Evolutionary conservation across 2,797 vertebrate species (phyloP).

Genomic region (Acestrorhynchus altus): DNA sequence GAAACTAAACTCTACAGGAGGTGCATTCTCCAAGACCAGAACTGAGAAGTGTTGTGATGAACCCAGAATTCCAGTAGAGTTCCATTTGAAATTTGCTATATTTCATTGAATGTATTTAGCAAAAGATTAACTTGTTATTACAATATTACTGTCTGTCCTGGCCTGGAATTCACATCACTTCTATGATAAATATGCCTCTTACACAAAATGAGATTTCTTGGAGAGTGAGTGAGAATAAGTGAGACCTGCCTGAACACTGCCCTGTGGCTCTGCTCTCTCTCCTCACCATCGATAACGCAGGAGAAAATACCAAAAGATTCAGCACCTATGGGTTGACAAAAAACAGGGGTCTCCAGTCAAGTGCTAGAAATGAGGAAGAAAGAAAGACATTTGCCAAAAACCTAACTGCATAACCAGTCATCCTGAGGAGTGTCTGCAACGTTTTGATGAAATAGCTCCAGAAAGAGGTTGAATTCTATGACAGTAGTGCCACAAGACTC

Average conservation of each 20-base stretch:
- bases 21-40: not conserved
- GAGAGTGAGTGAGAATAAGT: conserved; percentile 14
- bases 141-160: not conserved
- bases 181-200: not conserved
- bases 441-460: not conserved
- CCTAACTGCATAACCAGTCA: not conserved
- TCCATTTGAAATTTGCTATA: not conserved
- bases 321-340: conserved; percentile 78
- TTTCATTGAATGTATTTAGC: not conserved
- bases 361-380: not conserved
- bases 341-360: not conserved
- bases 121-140: not conserved
- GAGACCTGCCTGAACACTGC: conserved; percentile 89
- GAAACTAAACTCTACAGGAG: not conserved
- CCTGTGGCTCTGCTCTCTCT: conserved; percentile 92
- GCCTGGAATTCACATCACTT: not conserved
- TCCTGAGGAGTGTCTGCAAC: not conserved
- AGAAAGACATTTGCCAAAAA: not conserved
- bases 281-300: conserved; percentile 91
- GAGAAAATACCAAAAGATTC: conserved; percentile 94
- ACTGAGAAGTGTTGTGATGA: not conserved
- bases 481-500: conserved; percentile 37
- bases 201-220: not conserved
- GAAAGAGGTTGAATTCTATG: not conserved
- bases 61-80: not conserved